These are phyloP conservation scores for Leptobrachium leishanense DNA, from an alignment of 2,113 vertebrate species.

Conservation along the genomic window DNA sequence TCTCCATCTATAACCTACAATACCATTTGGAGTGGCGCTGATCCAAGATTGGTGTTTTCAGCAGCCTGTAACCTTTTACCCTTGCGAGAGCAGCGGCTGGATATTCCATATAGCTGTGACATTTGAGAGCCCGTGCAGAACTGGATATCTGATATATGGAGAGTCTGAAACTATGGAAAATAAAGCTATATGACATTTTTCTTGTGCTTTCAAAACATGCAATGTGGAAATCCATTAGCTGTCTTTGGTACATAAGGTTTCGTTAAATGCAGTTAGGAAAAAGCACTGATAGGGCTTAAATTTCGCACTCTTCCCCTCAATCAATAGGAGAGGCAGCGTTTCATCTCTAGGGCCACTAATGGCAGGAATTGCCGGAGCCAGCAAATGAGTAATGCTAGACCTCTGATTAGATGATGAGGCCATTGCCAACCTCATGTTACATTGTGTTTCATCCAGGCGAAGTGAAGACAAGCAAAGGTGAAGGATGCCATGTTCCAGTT, in stretches of 20 bases:
- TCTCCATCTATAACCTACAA: background rate
- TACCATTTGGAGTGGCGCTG: background rate
- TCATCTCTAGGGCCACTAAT: slow-evolving; percentile 91
- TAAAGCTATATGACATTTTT: slow-evolving; percentile 14
- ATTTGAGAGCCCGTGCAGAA: slow-evolving; percentile 26
- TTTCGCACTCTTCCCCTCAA: slow-evolving; percentile 85
- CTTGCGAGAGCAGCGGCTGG: slow-evolving; percentile 18
- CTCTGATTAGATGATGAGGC: slow-evolving; percentile 81
- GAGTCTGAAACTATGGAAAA: slow-evolving; percentile 8
- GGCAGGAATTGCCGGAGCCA: slow-evolving; percentile 90
- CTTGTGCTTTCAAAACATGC: slow-evolving; percentile 29
- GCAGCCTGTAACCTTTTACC: slow-evolving; percentile 36
- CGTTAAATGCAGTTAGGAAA: slow-evolving; percentile 61
- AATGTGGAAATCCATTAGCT: slow-evolving; percentile 58
- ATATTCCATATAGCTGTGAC: slow-evolving; percentile 13
- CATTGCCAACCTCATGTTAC: slow-evolving; percentile 77
- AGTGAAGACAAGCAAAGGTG: slow-evolving; percentile 74
- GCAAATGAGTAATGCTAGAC: slow-evolving; percentile 92
- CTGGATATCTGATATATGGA: slow-evolving; percentile 36
- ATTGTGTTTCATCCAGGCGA: slow-evolving; percentile 64
- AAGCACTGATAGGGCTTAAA: slow-evolving; percentile 72
- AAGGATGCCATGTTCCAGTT: slow-evolving; percentile 59
- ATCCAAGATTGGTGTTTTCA: no score
- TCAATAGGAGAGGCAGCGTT: slow-evolving; percentile 93
- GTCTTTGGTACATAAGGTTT: slow-evolving; percentile 61